These are phyloP conservation scores for Acrocyrtus sp. DNA, from an alignment of 2,888 invertebrate genomes.

Conservation along the genomic window DNA sequence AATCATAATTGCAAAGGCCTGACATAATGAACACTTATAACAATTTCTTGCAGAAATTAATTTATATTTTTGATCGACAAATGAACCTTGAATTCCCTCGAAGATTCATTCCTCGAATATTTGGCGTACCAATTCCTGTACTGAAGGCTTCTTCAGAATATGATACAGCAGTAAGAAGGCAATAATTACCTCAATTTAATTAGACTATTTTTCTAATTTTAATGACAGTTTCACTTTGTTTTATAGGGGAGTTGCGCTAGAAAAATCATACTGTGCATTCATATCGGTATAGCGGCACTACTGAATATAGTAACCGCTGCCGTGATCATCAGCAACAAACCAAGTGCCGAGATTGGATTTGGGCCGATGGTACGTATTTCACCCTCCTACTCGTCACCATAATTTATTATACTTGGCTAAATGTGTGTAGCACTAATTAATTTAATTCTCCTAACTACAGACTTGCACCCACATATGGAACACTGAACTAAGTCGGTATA, in stretches of 20 bases:
- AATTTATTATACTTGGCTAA: too few species aligned
- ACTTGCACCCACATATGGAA: too few species aligned
- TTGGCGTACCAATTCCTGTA: slow-evolving; percentile 16
- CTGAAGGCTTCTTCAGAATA: neutral
- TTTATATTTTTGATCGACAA: slow-evolving; percentile 1
- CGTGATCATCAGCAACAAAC: neutral
- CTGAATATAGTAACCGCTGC: neutral
- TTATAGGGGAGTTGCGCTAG: neutral
- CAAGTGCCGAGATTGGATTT: neutral
- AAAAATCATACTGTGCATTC: neutral
- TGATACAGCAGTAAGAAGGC: slow-evolving; percentile 1
- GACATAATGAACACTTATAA: too few species aligned
- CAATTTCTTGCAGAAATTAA: slow-evolving; percentile 4
- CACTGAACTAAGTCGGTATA: too few species aligned
- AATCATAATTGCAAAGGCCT: too few species aligned
- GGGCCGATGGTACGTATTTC: slow-evolving; percentile 21
- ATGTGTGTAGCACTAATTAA: too few species aligned
- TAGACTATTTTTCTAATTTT: neutral
- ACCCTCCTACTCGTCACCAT: too few species aligned
- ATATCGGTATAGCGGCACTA: slow-evolving; percentile 11
- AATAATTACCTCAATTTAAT: too few species aligned
- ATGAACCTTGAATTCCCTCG: neutral
- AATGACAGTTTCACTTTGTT: too few species aligned
- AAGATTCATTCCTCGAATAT: neutral
- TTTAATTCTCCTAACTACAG: too few species aligned